Evolutionary conservation across 2,888 invertebrate genomes (phyloP).

Genomic region (Sinotaia quadrata): DNA sequence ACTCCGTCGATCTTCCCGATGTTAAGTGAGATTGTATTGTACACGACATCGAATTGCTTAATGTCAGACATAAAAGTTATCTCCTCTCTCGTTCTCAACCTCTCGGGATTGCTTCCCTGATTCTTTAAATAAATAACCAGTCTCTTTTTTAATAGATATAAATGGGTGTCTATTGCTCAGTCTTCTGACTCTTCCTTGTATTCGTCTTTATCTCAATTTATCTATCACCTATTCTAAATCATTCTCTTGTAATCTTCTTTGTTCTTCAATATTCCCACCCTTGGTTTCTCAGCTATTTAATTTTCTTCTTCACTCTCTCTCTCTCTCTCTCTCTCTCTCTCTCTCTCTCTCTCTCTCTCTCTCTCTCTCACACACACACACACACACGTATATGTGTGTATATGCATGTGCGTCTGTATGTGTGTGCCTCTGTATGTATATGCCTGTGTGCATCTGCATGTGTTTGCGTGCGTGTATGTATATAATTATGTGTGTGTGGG

Average conservation of each 20-base stretch:
- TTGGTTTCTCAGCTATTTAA: neutral
- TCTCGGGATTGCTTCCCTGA: no score
- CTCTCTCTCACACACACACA: no score
- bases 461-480: neutral
- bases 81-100: no score
- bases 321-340: neutral
- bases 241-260: neutral
- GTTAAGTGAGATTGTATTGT: no score
- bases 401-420: neutral
- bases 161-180: no score
- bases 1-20: no score
- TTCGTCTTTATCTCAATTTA: neutral
- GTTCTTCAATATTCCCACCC: neutral
- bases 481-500: conserved; percentile 1
- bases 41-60: no score
- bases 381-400: no score
- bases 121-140: no score
- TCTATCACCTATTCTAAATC: neutral
- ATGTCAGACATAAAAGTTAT: no score
- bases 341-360: conserved; percentile 7
- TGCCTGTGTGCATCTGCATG: conserved; percentile 2
- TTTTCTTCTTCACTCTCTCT: neutral
- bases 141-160: no score
- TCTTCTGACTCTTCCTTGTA: neutral
- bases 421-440: neutral